Evolutionary conservation across 2,888 invertebrate species (phyloP).

Genomic region (Trachelus stipa): DNA sequence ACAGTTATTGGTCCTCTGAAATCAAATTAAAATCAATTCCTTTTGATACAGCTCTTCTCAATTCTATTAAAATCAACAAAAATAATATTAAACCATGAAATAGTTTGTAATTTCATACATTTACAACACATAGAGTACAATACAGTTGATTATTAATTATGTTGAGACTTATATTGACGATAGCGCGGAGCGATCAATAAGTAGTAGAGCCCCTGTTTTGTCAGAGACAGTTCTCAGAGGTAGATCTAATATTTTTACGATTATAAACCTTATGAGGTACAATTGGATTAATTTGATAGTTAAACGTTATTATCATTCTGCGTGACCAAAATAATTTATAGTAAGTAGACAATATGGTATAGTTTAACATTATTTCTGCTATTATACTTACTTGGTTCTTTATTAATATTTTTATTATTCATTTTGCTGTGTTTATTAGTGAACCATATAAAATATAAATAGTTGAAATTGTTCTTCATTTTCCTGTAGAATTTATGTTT

Average conservation of each 20-base stretch:
- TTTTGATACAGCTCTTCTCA: neutral
- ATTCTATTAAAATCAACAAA: neutral
- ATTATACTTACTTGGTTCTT: neutral
- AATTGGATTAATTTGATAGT: neutral
- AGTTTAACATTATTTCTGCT: neutral
- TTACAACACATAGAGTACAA: neutral
- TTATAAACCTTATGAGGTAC: neutral
- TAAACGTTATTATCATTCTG: neutral
- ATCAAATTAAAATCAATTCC: neutral
- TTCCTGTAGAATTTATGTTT: neutral
- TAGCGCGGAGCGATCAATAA: conserved; percentile 41
- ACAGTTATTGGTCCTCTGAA: neutral
- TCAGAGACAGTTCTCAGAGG: conserved; percentile 11
- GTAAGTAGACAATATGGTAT: neutral
- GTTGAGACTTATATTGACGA: conserved; percentile 20
- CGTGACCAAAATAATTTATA: neutral
- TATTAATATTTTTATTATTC: neutral
- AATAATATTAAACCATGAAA: neutral
- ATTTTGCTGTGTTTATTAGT: neutral
- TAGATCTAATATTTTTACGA: neutral
- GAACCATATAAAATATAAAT: neutral
- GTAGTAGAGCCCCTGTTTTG: conserved; percentile 36
- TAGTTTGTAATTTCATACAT: neutral
- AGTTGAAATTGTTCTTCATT: neutral
- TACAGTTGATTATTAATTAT: conserved; percentile 2